Conservation (phyloP, 2,113 vertebrate species). For the Camelus bactrianus region DNA sequence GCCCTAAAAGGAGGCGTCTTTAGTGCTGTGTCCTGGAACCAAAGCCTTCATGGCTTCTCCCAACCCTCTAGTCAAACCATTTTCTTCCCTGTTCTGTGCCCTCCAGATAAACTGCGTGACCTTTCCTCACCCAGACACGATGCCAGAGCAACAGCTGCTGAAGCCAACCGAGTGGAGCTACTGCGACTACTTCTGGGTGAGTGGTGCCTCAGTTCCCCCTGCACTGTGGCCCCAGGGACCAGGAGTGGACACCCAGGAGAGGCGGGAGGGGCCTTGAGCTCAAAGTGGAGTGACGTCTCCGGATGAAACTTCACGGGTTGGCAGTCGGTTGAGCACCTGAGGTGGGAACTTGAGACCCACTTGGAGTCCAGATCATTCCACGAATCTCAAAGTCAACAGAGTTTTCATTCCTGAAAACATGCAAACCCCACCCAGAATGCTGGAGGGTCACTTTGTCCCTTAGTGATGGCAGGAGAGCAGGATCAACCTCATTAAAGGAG, state of each 20-base stretch:
- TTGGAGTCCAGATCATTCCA: neutral
- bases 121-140: constrained; percentile 93
- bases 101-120: constrained; percentile 97
- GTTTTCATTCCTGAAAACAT: neutral
- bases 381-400: neutral
- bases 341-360: neutral
- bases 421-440: neutral
- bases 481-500: neutral
- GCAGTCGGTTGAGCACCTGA: neutral
- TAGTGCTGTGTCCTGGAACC: rapidly evolving
- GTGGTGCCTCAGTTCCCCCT: constrained; percentile 60
- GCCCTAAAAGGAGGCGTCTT: neutral
- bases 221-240: neutral
- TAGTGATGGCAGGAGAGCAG: neutral
- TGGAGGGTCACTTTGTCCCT: neutral
- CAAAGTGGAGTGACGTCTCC: neutral
- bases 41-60: neutral
- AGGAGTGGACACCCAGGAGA: neutral
- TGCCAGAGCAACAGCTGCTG: constrained; percentile 96
- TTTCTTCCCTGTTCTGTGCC: constrained; percentile 4
- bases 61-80: neutral
- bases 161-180: constrained; percentile 99
- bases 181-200: constrained; percentile 99
- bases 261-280: neutral
- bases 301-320: neutral